Percentiles rank a stretch among this genome's conserved stretches.
These are phyloP conservation scores for Euspilapteryx auroguttella DNA, from an alignment of 2,888 invertebrate genomes.

Conservation along the genomic window DNA sequence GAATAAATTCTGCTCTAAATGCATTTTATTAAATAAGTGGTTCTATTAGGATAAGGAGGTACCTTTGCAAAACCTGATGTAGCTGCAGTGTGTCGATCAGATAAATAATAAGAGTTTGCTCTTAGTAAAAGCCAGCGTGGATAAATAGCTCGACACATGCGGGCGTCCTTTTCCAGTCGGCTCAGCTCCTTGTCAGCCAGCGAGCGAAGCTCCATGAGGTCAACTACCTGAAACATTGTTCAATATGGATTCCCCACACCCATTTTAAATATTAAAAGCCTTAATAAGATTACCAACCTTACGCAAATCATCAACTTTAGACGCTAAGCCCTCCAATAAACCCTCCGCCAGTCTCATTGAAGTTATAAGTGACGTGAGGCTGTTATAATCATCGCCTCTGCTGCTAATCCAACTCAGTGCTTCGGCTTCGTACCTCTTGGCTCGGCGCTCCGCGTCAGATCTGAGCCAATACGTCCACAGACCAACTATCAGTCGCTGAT, in stretches of 20 bases:
- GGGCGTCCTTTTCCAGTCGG: conserved; percentile 29
- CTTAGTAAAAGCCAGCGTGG: conserved; percentile 39
- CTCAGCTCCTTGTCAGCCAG: conserved; percentile 36
- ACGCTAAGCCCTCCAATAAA: conserved; percentile 44
- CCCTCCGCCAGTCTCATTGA: conserved; percentile 41
- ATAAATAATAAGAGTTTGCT: conserved; percentile 27
- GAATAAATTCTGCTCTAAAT: too few relatives aligned
- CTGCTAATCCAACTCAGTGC: conserved; percentile 34
- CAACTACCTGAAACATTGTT: conserved; percentile 27
- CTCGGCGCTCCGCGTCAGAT: conserved; percentile 24
- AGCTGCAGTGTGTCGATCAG: conserved; percentile 23
- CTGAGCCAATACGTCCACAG: conserved; percentile 49
- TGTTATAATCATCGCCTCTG: conserved; percentile 20
- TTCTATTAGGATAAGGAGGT: too few relatives aligned
- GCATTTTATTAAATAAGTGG: too few relatives aligned
- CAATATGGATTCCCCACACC: background rate
- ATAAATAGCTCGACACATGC: conserved; percentile 20
- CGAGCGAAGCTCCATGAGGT: conserved; percentile 44
- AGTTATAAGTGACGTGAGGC: conserved; percentile 27
- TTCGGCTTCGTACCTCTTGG: conserved; percentile 38
- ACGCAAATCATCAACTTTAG: conserved; percentile 40
- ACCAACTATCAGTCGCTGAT: conserved; percentile 29
- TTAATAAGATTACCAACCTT: conserved; percentile 19
- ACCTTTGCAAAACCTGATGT: conserved; percentile 24
- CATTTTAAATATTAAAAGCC: conserved; percentile 5